These are phyloP conservation scores for Troides oblongomaculatus DNA, from an alignment of 2,888 invertebrate species.

Conservation along the genomic window DNA sequence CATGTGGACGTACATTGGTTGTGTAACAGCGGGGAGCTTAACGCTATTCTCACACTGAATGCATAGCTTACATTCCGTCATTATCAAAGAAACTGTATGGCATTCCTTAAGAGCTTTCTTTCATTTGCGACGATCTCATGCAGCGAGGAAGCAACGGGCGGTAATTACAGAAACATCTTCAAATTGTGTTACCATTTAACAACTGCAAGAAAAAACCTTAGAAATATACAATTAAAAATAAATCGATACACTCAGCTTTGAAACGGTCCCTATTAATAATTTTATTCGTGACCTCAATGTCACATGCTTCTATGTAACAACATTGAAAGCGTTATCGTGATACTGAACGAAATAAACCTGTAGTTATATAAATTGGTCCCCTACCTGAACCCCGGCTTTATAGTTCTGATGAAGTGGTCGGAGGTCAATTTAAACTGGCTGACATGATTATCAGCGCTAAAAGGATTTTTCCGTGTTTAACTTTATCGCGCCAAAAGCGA, in stretches of 20 bases:
- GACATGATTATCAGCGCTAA: slow-evolving; percentile 53
- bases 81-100: slow-evolving; percentile 52
- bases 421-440: slow-evolving; percentile 49
- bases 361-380: slow-evolving; percentile 32
- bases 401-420: slow-evolving; percentile 36
- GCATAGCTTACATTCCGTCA: slow-evolving; percentile 48
- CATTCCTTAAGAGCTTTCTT: slow-evolving; percentile 58
- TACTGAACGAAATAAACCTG: slow-evolving; percentile 44
- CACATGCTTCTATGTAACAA: slow-evolving; percentile 29
- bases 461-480: slow-evolving; percentile 70
- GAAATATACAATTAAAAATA: not conserved
- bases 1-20: slow-evolving; percentile 46
- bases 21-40: slow-evolving; percentile 50
- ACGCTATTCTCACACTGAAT: slow-evolving; percentile 44
- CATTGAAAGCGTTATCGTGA: slow-evolving; percentile 39
- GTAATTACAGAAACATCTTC: slow-evolving; percentile 4
- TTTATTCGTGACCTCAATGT: slow-evolving; percentile 14
- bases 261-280: not conserved
- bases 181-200: slow-evolving; percentile 1
- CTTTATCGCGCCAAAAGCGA: slow-evolving; percentile 67
- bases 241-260: not conserved
- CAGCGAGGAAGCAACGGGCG: slow-evolving; percentile 13
- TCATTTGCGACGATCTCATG: slow-evolving; percentile 15
- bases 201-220: not conserved
- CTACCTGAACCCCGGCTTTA: slow-evolving; percentile 31